Percentiles rank a stretch among this genome's conserved stretches.
These are phyloP conservation scores for Melieria crassipennis DNA, from an alignment of 2,888 invertebrate genomes.

Conservation along the genomic window DNA sequence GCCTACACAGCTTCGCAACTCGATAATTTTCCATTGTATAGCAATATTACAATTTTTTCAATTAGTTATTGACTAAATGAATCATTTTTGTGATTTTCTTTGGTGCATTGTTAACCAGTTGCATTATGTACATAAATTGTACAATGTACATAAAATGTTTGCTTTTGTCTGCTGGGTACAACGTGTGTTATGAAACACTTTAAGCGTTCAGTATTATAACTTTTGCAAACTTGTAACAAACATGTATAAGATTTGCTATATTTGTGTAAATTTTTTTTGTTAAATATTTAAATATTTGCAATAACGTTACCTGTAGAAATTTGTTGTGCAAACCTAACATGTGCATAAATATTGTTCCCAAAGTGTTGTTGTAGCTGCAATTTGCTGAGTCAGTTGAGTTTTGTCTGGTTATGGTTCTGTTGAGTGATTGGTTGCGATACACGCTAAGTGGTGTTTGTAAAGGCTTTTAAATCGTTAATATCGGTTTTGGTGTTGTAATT, in stretches of 20 bases:
- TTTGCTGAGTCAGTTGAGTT: background rate
- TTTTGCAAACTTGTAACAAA: too few relatives aligned
- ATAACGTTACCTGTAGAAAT: background rate
- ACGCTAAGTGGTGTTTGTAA: background rate
- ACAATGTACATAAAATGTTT: background rate
- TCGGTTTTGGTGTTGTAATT: slow-evolving; percentile 27
- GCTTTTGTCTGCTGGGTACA: background rate
- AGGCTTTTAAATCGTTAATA: background rate
- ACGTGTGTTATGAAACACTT: too few relatives aligned
- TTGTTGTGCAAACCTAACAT: background rate
- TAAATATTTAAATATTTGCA: too few relatives aligned
- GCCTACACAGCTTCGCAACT: too few relatives aligned
- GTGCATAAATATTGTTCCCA: background rate
- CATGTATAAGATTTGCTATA: too few relatives aligned
- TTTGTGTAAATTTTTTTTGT: too few relatives aligned
- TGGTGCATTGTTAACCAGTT: slow-evolving; percentile 48
- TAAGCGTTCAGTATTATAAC: too few relatives aligned
- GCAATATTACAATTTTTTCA: slow-evolving; percentile 8
- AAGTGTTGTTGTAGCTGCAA: background rate
- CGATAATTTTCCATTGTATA: background rate
- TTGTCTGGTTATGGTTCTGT: too few relatives aligned
- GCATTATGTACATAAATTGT: slow-evolving; percentile 30
- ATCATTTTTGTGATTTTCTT: slow-evolving; percentile 34
- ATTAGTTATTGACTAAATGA: slow-evolving; percentile 9
- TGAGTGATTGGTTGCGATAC: too few relatives aligned